Evolutionary conservation across 2,113 vertebrate species (phyloP).

Genomic region (Brachyistius frenatus): DNA sequence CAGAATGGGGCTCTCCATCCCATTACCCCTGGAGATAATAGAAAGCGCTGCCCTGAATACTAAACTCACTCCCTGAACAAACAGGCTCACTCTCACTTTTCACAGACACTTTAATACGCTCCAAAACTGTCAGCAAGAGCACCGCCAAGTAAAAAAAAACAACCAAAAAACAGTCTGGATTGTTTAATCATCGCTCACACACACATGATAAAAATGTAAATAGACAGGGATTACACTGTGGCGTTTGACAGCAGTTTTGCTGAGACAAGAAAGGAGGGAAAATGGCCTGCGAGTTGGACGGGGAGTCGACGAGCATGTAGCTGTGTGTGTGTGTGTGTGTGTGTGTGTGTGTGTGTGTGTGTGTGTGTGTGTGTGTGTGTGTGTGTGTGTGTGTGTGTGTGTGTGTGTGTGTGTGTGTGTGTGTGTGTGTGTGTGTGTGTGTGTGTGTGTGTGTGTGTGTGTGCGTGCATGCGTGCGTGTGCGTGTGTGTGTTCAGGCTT

Average conservation of each 20-base stretch:
- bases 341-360: not conserved
- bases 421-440: constrained; percentile 8
- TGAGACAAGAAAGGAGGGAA: constrained; percentile 19
- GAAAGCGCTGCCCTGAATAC: constrained; percentile 75
- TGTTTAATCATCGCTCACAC: constrained; percentile 39
- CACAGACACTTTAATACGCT: constrained; percentile 52
- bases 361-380: not conserved
- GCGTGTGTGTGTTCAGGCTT: constrained; percentile 34
- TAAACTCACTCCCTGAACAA: constrained; percentile 66
- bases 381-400: not conserved
- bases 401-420: no score
- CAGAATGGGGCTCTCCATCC: constrained; percentile 65
- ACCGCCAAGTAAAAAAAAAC: constrained; percentile 35
- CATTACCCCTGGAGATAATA: constrained; percentile 77
- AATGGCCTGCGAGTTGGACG: constrained; percentile 6
- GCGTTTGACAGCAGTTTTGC: constrained; percentile 14
- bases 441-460: not conserved
- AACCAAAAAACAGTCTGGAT: constrained; percentile 28
- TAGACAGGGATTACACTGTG: constrained; percentile 37
- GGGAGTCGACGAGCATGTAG: not conserved
- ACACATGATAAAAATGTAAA: not conserved
- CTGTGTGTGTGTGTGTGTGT: not conserved
- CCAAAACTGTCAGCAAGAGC: constrained; percentile 52
- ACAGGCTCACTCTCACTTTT: constrained; percentile 43
- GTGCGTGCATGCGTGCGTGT: no score